These are phyloP conservation scores for Aphodius granarius DNA, from an alignment of 2,888 invertebrate species.

Conservation along the genomic window DNA sequence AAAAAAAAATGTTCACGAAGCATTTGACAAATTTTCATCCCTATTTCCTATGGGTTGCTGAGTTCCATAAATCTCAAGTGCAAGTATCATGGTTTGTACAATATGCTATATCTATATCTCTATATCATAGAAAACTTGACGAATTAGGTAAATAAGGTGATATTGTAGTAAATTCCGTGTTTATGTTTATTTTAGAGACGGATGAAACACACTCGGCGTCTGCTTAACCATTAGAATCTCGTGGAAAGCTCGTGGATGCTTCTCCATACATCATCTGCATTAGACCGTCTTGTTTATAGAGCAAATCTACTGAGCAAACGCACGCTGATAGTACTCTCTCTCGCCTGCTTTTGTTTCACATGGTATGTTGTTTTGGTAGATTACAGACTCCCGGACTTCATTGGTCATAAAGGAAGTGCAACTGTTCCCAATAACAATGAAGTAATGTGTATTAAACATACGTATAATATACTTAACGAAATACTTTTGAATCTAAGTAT, in stretches of 20 bases:
- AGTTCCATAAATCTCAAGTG: too few species aligned
- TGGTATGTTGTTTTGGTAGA: not conserved
- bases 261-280: not conserved
- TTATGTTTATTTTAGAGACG: not conserved
- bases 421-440: too few species aligned
- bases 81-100: too few species aligned
- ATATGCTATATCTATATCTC: too few species aligned
- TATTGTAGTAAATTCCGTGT: not conserved
- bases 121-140: too few species aligned
- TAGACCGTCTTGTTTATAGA: not conserved
- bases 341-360: not conserved
- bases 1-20: too few species aligned
- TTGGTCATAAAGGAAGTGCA: not conserved
- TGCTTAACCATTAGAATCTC: not conserved
- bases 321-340: not conserved
- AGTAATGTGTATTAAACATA: too few species aligned
- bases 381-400: not conserved
- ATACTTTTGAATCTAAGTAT: too few species aligned
- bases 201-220: not conserved
- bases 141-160: not conserved
- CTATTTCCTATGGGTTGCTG: too few species aligned
- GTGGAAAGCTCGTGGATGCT: not conserved
- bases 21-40: too few species aligned
- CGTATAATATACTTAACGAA: too few species aligned
- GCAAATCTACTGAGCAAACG: not conserved